Base-by-base conservation (phyloP, 2,797 vertebrate species). In the Scarus forsteni region DNA sequence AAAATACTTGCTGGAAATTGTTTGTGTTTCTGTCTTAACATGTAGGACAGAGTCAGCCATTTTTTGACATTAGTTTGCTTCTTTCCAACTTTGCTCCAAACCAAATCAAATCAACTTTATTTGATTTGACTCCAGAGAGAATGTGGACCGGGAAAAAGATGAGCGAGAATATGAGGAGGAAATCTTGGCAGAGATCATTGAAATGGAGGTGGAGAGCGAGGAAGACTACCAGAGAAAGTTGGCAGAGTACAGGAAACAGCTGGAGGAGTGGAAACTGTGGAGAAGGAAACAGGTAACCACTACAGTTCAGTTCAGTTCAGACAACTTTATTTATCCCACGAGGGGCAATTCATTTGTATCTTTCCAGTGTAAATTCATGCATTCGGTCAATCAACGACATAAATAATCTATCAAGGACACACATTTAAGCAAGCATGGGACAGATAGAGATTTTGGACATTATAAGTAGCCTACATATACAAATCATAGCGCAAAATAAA, bases 181-280 rank as follows among this genome's bases (percentile, higher is more conserved):
- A 93, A 96, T 99, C 81, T 85, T 93, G 79, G 91, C 94, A 0
- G 98, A 99, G 84, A 82, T 97, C 71, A 75, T 76, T 8, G 97
- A 99, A 75, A 57, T 96, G 67, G 75, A 95, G 72, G 94, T 92
- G 36, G 98, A 99, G 80, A 81, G 7, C 4, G 83, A 76, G 9
- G 95, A 96, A 64, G 95, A 96, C n/a, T 95, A 97, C 13, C 93
- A 95, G 79, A 96, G 86, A 84, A 95, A 92, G 79, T 80, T 95
- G 85, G 79, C 80, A 0, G 94, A 93, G 48, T 97, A 97, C 89
- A 94, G 91, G 84, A 81, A 62, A 39, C 91, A 89, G 9, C 84
- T 96, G 60, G 95, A 95, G 64, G 93, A 95, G 40, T 99, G 98
- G 98, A 98, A 95, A 75, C 85, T 93, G 40, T 97, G 96, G 96